Percentiles rank a stretch among this genome's conserved stretches.
Evolutionary conservation across 1,140 invertebrate genomes (phyloP).

Genomic region (Zaprionus gabonicus): DNA sequence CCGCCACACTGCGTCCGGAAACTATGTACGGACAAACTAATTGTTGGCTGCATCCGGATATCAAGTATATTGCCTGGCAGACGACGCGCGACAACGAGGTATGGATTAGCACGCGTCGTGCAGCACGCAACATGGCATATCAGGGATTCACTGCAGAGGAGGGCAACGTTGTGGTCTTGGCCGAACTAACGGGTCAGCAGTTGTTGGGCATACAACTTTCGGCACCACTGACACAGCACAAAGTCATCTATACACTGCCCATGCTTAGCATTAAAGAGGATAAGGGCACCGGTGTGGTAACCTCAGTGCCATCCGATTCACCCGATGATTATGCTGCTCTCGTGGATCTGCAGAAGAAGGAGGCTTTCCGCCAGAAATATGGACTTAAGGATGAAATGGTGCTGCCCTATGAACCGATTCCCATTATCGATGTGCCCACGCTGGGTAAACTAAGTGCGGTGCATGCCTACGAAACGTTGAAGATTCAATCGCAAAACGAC

Average conservation of each 20-base stretch:
- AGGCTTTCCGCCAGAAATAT: constrained; percentile 96
- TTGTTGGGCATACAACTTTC: constrained; percentile 92
- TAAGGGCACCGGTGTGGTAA: constrained; percentile 99
- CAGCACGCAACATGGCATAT: constrained; percentile 98
- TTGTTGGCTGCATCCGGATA: constrained; percentile 98
- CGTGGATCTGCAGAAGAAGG: constrained; percentile 97
- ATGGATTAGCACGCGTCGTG: constrained; percentile 94
- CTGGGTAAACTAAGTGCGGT: constrained; percentile 95
- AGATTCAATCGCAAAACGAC: constrained; percentile 99
- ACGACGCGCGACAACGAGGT: constrained; percentile 89
- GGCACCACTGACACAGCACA: constrained; percentile 93
- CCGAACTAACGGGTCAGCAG: constrained; percentile 90
- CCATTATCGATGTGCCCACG: constrained; percentile 96
- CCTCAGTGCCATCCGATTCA: constrained; percentile 99
- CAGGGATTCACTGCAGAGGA: constrained; percentile 95
- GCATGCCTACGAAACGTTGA: constrained; percentile 93
- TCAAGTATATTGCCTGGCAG: constrained; percentile 95
- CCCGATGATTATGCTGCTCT: constrained; percentile 99
- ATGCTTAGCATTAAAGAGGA: constrained; percentile 99
- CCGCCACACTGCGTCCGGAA: constrained; percentile 98
- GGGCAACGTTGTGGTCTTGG: constrained; percentile 90
- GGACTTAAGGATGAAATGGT: constrained; percentile 96
- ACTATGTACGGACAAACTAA: constrained; percentile 99
- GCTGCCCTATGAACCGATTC: constrained; percentile 88
- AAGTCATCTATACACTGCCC: constrained; percentile 96